Conservation (phyloP, 2,888 invertebrate species). For the Pristionchus exspectatus region DNA sequence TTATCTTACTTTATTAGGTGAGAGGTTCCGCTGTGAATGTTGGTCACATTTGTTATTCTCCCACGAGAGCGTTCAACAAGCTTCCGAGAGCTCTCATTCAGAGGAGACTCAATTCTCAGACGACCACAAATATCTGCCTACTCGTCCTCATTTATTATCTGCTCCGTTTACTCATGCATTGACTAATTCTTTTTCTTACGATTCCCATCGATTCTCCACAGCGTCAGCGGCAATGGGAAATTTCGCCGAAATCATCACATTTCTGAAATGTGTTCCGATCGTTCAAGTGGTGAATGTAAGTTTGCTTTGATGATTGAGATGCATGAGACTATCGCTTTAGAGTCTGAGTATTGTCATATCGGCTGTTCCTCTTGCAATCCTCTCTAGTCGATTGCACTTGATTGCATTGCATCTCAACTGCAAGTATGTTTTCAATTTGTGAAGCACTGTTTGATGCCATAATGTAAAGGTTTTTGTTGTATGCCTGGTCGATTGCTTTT, state of each 20-base stretch:
- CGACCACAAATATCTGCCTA: too few relatives aligned
- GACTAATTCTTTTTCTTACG: not conserved
- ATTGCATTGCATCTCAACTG: not conserved
- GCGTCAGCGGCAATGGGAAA: too few relatives aligned
- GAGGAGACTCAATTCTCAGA: too few relatives aligned
- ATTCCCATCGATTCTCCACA: too few relatives aligned
- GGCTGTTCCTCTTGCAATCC: not conserved
- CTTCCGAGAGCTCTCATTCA: too few relatives aligned
- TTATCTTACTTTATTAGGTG: too few relatives aligned
- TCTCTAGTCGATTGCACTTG: not conserved
- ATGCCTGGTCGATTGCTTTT: not conserved
- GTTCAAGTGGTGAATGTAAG: not conserved
- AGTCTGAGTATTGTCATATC: not conserved
- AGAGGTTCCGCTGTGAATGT: too few relatives aligned
- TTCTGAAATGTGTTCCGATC: not conserved
- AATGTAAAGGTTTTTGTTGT: not conserved
- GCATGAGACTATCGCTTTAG: not conserved
- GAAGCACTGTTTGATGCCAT: not conserved
- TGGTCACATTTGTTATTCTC: too few relatives aligned
- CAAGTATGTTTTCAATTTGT: not conserved
- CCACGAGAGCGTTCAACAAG: too few relatives aligned
- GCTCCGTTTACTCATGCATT: not conserved
- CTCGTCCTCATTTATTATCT: not conserved
- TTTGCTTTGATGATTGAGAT: too few relatives aligned
- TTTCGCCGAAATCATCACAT: not conserved